These are phyloP conservation scores for Apantesis nais DNA, from an alignment of 2,888 invertebrate genomes.

Conservation along the genomic window DNA sequence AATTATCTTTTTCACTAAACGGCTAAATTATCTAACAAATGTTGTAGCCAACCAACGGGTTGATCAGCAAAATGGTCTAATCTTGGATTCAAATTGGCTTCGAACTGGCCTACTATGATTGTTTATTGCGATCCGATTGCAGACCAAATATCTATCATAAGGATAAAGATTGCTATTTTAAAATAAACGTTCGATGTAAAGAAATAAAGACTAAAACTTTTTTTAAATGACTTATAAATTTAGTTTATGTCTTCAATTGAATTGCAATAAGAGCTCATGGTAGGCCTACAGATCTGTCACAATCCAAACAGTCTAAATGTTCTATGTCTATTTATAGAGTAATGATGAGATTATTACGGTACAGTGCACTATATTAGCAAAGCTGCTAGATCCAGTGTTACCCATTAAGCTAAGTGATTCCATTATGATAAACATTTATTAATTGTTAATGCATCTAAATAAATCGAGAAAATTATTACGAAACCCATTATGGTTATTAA, in stretches of 20 bases:
- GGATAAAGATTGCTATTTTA: too few relatives aligned
- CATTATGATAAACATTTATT: neutral
- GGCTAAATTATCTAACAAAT: too few relatives aligned
- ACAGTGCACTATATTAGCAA: conserved; percentile 2
- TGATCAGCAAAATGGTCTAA: conserved; percentile 9
- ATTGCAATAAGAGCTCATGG: too few relatives aligned
- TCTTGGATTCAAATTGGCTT: conserved; percentile 7
- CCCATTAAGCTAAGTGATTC: neutral
- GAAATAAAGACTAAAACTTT: too few relatives aligned
- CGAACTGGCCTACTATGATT: too few relatives aligned
- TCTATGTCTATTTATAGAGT: conserved; percentile 28
- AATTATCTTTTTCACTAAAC: too few relatives aligned
- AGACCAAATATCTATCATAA: too few relatives aligned
- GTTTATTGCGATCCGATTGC: too few relatives aligned
- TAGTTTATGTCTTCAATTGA: too few relatives aligned
- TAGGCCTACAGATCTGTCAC: conserved; percentile 9
- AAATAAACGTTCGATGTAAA: too few relatives aligned
- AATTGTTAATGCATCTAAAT: neutral
- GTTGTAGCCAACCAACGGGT: neutral
- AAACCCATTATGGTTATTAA: neutral
- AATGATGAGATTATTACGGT: conserved; percentile 17
- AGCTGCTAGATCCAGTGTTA: neutral
- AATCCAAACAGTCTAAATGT: conserved; percentile 19
- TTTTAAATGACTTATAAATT: too few relatives aligned
- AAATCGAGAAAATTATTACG: neutral